phyloP scores from a whole-genome alignment of 2,113 vertebrate species.

The Lepus timidus region DNA sequence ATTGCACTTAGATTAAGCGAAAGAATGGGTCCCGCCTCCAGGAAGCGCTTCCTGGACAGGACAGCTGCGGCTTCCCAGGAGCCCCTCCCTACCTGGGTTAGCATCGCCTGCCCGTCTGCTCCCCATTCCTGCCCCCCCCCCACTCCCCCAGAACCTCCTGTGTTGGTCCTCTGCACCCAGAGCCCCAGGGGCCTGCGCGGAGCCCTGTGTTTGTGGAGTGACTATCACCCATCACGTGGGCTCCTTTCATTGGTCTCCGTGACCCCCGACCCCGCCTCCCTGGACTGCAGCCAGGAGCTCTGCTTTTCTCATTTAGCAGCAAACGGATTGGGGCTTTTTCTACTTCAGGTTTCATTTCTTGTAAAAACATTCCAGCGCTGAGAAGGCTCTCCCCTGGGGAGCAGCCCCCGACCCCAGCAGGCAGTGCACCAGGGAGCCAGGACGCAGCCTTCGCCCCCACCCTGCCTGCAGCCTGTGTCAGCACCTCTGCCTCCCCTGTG shows the following conservation, averaged over 20 bases:
- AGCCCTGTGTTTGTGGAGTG: background rate
- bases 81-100: background rate
- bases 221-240: rapidly evolving
- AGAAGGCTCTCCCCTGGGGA: background rate
- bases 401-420: background rate
- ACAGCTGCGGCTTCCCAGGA: background rate
- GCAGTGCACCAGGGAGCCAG: background rate
- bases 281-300: background rate
- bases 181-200: rapidly evolving
- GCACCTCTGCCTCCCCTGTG: background rate
- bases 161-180: background rate
- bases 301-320: background rate
- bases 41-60: slow-evolving; percentile 49
- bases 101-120: background rate
- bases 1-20: slow-evolving; percentile 39
- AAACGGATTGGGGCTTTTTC: slow-evolving; percentile 9
- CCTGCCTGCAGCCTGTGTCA: too few relatives aligned
- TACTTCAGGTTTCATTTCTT: slow-evolving; percentile 56
- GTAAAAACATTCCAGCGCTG: slow-evolving; percentile 13
- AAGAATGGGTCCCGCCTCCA: slow-evolving; percentile 32
- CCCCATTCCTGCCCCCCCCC: background rate
- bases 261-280: background rate
- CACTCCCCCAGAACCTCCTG: background rate
- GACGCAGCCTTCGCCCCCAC: background rate
- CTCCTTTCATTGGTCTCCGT: background rate